Evolutionary conservation across 2,113 vertebrate species (phyloP).

Genomic region (Atherinomorus stipes): DNA sequence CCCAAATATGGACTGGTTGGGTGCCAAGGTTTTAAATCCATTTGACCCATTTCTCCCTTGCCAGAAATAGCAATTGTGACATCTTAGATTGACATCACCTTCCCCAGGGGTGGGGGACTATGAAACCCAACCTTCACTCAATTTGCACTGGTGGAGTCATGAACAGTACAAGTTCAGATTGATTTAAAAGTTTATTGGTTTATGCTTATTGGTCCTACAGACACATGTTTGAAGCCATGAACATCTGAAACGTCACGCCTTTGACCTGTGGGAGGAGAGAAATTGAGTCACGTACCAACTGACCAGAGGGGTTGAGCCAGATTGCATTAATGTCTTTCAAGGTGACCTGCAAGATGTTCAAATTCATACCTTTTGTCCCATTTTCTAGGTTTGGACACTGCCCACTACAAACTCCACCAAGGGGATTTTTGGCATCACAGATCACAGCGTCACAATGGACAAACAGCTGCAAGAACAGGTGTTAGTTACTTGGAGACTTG

Average conservation of each 20-base stretch:
- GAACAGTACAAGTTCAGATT: too few species aligned
- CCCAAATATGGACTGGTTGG: too few species aligned
- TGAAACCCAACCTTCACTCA: too few species aligned
- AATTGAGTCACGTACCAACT: too few species aligned
- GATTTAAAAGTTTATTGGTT: background rate
- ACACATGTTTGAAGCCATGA: background rate
- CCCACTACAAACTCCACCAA: slow-evolving; percentile 52
- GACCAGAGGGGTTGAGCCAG: too few species aligned
- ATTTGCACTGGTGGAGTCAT: too few species aligned
- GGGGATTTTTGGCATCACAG: slow-evolving; percentile 64
- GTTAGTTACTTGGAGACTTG: background rate
- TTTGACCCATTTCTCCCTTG: too few species aligned
- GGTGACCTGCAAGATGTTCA: background rate
- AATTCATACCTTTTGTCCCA: slow-evolving; percentile 26
- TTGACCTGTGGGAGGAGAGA: slow-evolving; percentile 51
- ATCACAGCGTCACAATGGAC: slow-evolving; percentile 76
- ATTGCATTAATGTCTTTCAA: too few species aligned
- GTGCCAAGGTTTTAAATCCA: too few species aligned
- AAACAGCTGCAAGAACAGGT: slow-evolving; percentile 53
- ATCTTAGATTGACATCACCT: too few species aligned
- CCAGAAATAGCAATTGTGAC: too few species aligned
- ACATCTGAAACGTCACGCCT: slow-evolving; percentile 31
- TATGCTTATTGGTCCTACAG: slow-evolving; percentile 61
- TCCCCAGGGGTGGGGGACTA: too few species aligned
- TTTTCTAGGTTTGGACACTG: slow-evolving; percentile 54